Conservation (phyloP, 2,888 invertebrate genomes). For the Scaptomyza parva region DNA sequence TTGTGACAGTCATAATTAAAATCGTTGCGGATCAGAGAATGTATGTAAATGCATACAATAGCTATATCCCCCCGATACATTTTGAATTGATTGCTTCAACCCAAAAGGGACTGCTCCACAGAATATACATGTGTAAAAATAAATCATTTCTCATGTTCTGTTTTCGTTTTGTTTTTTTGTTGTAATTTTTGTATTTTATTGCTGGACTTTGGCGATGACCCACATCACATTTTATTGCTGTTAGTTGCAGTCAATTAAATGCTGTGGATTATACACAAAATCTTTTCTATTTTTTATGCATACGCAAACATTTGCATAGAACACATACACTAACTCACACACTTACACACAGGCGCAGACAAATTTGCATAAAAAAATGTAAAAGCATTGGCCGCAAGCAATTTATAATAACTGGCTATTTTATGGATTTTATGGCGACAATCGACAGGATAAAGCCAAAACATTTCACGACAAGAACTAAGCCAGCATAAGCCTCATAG, state of each 20-base stretch:
- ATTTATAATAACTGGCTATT: conserved; percentile 70
- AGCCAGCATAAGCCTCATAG: conserved; percentile 55
- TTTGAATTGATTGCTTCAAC: conserved; percentile 49
- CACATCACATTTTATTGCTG: conserved; percentile 50
- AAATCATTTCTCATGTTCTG: conserved; percentile 8
- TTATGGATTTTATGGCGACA: conserved; percentile 70
- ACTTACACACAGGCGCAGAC: conserved; percentile 10
- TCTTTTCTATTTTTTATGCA: conserved; percentile 70
- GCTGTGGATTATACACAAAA: conserved; percentile 69
- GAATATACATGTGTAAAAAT: conserved; percentile 31
- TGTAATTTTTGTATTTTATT: conserved; percentile 5
- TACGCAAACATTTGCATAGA: conserved; percentile 68
- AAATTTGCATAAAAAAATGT: conserved; percentile 37
- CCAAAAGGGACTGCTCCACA: conserved; percentile 17
- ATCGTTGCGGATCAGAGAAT: conserved; percentile 59
- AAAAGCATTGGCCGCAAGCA: conserved; percentile 41
- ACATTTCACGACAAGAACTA: conserved; percentile 71
- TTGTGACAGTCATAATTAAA: conserved; percentile 63
- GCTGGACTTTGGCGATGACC: conserved; percentile 36
- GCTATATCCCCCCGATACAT: conserved; percentile 18
- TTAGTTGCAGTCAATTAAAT: conserved; percentile 75
- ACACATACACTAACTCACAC: conserved; percentile 14
- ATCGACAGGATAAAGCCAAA: conserved; percentile 73
- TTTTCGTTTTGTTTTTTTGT: neutral
- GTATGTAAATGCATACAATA: conserved; percentile 56